Base-by-base conservation (phyloP, 2,888 invertebrate species). In the Gymnoscelis rufifasciata region DNA sequence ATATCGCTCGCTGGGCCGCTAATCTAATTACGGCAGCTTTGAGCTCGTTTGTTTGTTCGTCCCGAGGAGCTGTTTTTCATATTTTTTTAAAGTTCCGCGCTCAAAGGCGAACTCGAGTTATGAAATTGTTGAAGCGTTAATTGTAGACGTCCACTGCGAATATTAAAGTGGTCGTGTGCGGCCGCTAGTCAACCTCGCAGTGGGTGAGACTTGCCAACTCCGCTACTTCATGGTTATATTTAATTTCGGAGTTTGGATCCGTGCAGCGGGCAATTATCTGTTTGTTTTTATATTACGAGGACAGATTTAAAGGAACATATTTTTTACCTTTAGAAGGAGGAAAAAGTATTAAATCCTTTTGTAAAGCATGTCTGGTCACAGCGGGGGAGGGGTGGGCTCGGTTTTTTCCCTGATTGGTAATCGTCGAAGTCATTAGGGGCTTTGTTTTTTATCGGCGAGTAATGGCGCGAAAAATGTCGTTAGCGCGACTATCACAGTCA, bases 61-160 rank as follows among this genome's bases (percentile, higher is more conserved):
- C 69, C 74, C 55, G 62, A 64, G 65, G 62, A 68, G 70, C 71
- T 70, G 71, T 76, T 77, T 47, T 78, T 75, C 73, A 72, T 75
- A 75, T 74, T 73, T 73, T 71, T 70, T 63, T 62, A 57, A 71
- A 71, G 66, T 67, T 68, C 66, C 68, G 60, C 71, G 75, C 80
- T 86, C 86, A 86, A 87, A 87, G 84, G 81, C 83, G 72, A 71
- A 74, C 63, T 64, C 68, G 79, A 86, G 87, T 87, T 87, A 82
- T 86, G 82, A 83, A 83, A 83, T 86, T 82, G 86, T 87, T 87
- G 63, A 68, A 84, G 83, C 87, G 86, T 84, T 83, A 83, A 84
- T 83, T 83, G 83, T 81, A 83, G 83, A 83, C 79, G 86, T 71
- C 86, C 86, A 77, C 79, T 71, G 80, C 78, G 86, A 86, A 87